Conservation (phyloP, 2,113 vertebrate genomes). For the Pterocles gutturalis region DNA sequence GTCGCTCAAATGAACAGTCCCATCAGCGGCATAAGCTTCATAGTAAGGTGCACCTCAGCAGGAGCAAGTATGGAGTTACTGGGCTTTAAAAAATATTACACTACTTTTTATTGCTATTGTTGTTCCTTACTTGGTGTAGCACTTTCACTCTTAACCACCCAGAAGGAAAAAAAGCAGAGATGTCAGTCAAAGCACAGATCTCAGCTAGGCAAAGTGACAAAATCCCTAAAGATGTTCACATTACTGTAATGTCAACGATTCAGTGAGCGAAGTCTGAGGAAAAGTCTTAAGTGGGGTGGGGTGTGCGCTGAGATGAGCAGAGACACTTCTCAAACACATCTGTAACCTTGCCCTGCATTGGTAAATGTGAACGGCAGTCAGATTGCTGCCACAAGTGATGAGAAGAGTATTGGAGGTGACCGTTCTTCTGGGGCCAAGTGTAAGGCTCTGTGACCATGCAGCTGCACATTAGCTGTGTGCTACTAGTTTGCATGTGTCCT, state of each 20-base stretch:
- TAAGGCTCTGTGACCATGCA: rapidly evolving
- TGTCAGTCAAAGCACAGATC: background rate
- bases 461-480: background rate
- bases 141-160: background rate
- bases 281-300: background rate
- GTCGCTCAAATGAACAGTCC: background rate
- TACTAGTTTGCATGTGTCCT: background rate
- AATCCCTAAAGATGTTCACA: background rate
- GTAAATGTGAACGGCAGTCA: background rate
- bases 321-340: background rate
- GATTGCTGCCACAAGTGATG: background rate
- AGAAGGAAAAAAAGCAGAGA: background rate
- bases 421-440: background rate
- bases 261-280: background rate
- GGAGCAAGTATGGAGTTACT: background rate
- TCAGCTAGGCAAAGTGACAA: background rate
- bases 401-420: background rate
- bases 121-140: background rate
- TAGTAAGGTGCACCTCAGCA: background rate
- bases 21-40: background rate
- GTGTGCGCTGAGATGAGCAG: rapidly evolving
- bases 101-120: background rate
- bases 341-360: background rate
- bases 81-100: background rate
- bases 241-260: background rate